Conservation (phyloP, 2,797 vertebrate species). For the Linurgus olivaceus region DNA sequence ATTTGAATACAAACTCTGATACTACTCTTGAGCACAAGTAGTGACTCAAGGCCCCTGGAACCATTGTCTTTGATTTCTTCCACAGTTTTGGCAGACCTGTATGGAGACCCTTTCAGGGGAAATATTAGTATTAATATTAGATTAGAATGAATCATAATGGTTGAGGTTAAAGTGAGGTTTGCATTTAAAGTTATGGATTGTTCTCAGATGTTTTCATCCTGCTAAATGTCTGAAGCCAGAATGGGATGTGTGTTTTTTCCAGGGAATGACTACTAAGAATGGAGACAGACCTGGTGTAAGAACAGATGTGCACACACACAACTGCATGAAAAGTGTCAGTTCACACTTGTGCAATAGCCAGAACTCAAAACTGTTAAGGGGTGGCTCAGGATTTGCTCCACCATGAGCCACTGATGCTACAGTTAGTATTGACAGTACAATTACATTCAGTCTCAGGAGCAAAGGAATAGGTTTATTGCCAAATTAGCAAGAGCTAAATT, state of each 20-base stretch:
- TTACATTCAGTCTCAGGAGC: background rate
- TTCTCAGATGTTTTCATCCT: fast-evolving
- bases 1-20: background rate
- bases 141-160: background rate
- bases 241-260: background rate
- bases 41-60: fast-evolving
- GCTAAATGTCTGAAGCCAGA: background rate
- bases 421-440: background rate
- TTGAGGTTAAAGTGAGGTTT: background rate
- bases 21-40: background rate
- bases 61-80: background rate
- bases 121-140: background rate
- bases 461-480: background rate
- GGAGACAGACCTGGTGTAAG: background rate
- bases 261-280: background rate
- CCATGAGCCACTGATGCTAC: background rate
- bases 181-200: background rate
- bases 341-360: background rate
- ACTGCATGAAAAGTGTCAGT: background rate
- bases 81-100: background rate
- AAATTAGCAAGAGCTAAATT: background rate
- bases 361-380: background rate
- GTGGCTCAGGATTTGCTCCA: background rate
- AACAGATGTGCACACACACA: fast-evolving
- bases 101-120: background rate